Percentiles rank a stretch among this genome's conserved stretches.
phyloP scores from a whole-genome alignment of 2,797 vertebrate species.

The Tenualosa ilisha region DNA sequence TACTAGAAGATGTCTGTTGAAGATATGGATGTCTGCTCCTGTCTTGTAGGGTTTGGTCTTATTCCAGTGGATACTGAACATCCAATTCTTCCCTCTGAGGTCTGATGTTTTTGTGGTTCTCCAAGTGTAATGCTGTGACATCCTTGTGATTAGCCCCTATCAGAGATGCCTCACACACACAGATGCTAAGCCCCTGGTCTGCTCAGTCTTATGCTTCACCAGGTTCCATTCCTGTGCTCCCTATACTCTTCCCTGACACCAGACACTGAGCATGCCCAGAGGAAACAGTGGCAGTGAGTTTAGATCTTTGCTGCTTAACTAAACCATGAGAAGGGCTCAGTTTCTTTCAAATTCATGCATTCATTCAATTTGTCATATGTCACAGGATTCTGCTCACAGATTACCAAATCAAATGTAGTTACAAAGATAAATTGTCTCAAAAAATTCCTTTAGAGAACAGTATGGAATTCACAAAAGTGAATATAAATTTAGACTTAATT shows the following conservation, averaged over 20 bases:
- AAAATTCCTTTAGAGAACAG: background rate
- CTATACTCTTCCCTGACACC: background rate
- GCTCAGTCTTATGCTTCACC: conserved; percentile 5
- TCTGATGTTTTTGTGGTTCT: background rate
- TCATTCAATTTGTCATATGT: no score
- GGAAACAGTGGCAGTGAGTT: background rate
- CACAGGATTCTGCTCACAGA: background rate
- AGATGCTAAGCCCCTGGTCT: background rate
- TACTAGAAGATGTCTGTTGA: background rate
- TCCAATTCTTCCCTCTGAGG: background rate
- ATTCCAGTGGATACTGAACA: background rate
- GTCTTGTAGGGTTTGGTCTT: background rate
- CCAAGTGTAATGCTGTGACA: background rate
- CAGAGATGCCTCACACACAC: background rate
- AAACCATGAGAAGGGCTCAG: background rate
- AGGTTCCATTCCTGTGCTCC: background rate
- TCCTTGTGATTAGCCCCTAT: background rate
- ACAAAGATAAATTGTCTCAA: background rate
- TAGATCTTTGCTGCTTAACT: background rate
- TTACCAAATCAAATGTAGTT: no score
- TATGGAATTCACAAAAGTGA: background rate
- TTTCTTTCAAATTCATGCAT: background rate
- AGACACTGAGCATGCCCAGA: background rate
- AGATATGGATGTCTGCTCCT: background rate
- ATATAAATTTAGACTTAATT: background rate